phyloP scores from a whole-genome alignment of 2,113 vertebrate species.

The Tachuris rubrigastra region DNA sequence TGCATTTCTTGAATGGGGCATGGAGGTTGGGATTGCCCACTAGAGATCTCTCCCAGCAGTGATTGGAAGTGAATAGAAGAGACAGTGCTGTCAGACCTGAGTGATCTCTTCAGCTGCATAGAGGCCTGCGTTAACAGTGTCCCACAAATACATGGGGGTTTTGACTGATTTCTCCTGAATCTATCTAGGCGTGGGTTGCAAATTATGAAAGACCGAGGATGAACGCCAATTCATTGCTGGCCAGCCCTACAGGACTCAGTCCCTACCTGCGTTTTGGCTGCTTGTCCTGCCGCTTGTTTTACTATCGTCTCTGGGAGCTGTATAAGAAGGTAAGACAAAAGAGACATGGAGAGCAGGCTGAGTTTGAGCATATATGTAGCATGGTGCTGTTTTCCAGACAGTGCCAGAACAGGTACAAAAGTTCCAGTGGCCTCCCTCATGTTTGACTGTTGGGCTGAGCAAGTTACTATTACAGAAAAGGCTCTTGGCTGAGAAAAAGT shows the following conservation, averaged over 20 bases:
- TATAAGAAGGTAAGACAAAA: constrained; percentile 87
- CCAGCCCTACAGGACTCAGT: constrained; percentile 93
- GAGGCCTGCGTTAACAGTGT: background rate
- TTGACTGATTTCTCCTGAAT: background rate
- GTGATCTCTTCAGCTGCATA: background rate
- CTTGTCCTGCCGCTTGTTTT: constrained; percentile 90
- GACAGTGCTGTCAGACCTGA: background rate
- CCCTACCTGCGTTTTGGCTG: constrained; percentile 96
- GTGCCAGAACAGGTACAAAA: background rate
- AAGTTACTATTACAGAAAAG: background rate
- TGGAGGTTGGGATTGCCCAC: background rate
- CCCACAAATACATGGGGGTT: background rate
- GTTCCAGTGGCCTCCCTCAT: background rate
- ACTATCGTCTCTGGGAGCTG: constrained; percentile 93
- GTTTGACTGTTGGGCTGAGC: background rate
- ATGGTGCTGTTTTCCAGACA: background rate
- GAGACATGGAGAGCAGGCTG: background rate
- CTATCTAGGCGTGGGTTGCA: constrained; percentile 88
- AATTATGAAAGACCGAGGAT: constrained; percentile 89
- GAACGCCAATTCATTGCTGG: constrained; percentile 86
- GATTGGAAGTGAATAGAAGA: background rate
- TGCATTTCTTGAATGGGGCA: background rate
- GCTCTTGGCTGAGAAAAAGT: background rate
- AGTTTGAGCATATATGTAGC: background rate
- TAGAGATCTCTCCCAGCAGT: background rate